phyloP scores from a whole-genome alignment of 2,113 vertebrate genomes.

The Gavia stellata region DNA sequence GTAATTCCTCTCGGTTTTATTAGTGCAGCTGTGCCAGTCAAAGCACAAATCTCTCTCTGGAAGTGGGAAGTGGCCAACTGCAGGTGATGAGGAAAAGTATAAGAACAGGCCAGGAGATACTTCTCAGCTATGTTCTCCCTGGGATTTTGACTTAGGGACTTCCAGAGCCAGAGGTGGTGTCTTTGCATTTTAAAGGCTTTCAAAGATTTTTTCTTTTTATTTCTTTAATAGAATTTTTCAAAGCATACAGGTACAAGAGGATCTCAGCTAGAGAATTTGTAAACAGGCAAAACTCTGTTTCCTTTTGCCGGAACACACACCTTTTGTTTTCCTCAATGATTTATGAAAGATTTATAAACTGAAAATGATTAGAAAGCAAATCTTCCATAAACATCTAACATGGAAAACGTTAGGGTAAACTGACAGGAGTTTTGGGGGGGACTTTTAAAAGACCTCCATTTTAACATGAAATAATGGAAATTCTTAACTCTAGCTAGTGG shows the following conservation, averaged over 20 bases:
- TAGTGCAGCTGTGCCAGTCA: background rate
- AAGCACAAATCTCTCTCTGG: background rate
- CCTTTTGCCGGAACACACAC: background rate
- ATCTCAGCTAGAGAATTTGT: background rate
- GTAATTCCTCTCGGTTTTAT: background rate
- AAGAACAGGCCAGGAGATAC: background rate
- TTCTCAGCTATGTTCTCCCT: background rate
- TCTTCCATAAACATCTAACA: background rate
- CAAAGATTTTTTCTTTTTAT: background rate
- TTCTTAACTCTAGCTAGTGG: background rate
- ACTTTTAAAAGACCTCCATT: background rate
- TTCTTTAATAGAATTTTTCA: background rate
- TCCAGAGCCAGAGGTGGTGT: background rate
- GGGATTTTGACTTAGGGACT: background rate
- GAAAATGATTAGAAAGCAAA: background rate
- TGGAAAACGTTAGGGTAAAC: background rate
- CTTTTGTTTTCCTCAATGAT: background rate
- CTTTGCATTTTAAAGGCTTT: background rate
- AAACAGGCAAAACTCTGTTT: background rate
- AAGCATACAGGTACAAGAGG: background rate
- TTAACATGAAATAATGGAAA: background rate
- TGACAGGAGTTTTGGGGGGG: background rate
- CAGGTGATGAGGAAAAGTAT: background rate
- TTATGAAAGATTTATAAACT: background rate
- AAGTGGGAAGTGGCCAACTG: background rate